Base-by-base conservation (phyloP, 2,113 vertebrate genomes). In the Pontoporia blainvillei region DNA sequence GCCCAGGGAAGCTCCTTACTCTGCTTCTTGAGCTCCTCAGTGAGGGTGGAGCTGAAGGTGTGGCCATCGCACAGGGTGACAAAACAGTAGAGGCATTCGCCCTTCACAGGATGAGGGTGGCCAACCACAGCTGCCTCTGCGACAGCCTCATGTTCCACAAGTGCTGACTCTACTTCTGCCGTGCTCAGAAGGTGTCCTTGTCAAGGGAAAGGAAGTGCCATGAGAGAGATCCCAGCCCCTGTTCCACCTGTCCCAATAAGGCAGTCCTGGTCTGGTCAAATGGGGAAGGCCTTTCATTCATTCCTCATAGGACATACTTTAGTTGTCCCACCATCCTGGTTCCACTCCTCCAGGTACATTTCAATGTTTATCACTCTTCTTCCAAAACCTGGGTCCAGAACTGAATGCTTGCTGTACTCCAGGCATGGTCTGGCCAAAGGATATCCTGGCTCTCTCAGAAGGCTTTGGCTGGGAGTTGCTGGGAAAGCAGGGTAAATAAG, bases 51-150 rank as follows among this genome's bases (percentile, higher is more conserved):
- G 97, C 95, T 99, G 98, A 99, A 99, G 18, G 97, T 97, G 2
- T 99, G 97, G 46, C 99, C 99, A 0, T 99, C 99, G 0, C 93
- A 98, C 29, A 99, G 98, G 0, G 99, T 99, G 23, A 99, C 99
- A 6, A 99, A 99, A 98, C 99, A 99, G 98, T 99, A 99, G 86
- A 99, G 99, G 72, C 99, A 99, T 93, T 99, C 99, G 15, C 99
- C 99, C 96, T 99, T 99, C 92, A 99, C 98, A 0, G 99, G 98
- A 94, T 99, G 99, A 0, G 99, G 99, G 67, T 99, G 98, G 66
- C 99, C 99, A 54, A 99, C 99, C 94, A 99, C 99, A 0, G 99
- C 99, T 0, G 99, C 99, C 97, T 99, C 99, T 0, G 99, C 99
- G 0, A 99, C 90, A 0, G 99, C 98, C 0, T 92, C 36, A 0